Base-by-base conservation (phyloP, 2,797 vertebrate genomes). In the Galago senegalensis region DNA sequence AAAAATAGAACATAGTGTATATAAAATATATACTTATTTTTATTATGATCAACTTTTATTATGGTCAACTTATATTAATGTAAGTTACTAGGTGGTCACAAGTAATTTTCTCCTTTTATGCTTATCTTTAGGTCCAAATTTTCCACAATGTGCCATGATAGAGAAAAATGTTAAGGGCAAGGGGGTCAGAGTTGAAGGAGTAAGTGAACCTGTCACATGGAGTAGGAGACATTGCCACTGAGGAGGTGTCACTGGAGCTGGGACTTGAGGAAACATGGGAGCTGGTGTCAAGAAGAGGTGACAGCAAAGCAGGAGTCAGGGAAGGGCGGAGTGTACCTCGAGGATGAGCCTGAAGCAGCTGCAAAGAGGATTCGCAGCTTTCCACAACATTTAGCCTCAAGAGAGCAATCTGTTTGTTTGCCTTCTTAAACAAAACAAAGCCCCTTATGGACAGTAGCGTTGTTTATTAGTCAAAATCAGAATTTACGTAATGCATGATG, bases 391-490 rank as follows among this genome's bases (percentile, higher is more conserved):
- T 29, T 18, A 84, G 82, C 49, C 75, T 25, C 31, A 11, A 18
- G 67, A 88, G 75, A 89, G 27, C 23, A 56, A 70, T 58, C 58
- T 70, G 60, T 90, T 49, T 96, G 77, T 83, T 97, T 91, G 81
- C n/a, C 77, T 79, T 84, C 76, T 83, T 61, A 43, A 90, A 86
- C 69, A 88, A 92, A 69, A 88, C 70, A 56, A 70, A 95, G 34
- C 61, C 69, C 80, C 76, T 73, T 73, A 27, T 37, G 87, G 83
- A 82, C 25, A 60, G 20, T 34, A 69, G 56, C 81, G 80, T 83
- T 94, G 61, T 93, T 95, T 91, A 93, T 67, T 96, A 92, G 94
- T 77, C 86, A 87, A 93, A 86, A 89, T 49, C 70, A 60, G 77
- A 86, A 89, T 58, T 81, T 65, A 67, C 34, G 79, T 63, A 83